Percentiles rank a stretch among this genome's conserved stretches.
Conservation (phyloP, 2,113 vertebrate species). For the Oreochromis niloticus region DNA sequence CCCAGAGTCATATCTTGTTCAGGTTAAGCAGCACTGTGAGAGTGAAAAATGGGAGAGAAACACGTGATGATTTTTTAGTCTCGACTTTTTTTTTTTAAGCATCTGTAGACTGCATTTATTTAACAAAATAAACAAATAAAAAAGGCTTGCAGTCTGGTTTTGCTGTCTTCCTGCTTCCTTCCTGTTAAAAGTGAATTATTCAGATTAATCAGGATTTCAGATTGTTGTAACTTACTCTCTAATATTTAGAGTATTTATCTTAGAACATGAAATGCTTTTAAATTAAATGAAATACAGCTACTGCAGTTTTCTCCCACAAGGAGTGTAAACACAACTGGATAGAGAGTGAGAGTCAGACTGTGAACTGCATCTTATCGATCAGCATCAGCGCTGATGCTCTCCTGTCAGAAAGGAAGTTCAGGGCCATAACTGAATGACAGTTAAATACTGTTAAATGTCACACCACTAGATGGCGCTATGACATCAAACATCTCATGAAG, state of each 20-base stretch:
- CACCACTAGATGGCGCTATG: slow-evolving; percentile 57
- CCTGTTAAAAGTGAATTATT: not conserved
- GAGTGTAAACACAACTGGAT: not conserved
- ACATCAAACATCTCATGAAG: not conserved
- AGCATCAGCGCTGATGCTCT: not conserved
- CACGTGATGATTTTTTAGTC: not conserved
- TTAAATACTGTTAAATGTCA: not conserved
- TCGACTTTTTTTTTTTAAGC: not conserved
- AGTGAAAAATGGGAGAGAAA: not conserved
- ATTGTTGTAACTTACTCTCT: not conserved
- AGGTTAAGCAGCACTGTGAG: not conserved
- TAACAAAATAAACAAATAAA: not conserved
- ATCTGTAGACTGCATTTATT: not conserved
- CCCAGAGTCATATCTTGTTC: not conserved
- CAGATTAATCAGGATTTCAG: not conserved
- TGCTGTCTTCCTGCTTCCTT: not conserved
- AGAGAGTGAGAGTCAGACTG: not conserved
- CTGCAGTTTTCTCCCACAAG: not conserved
- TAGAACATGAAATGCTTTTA: not conserved
- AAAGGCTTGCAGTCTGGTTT: not conserved
- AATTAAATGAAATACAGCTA: not conserved
- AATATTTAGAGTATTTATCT: not conserved
- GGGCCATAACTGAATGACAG: not conserved
- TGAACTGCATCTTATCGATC: not conserved
- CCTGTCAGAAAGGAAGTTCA: not conserved